Conservation (phyloP, 2,888 invertebrate species). For the Julus scandinavius region DNA sequence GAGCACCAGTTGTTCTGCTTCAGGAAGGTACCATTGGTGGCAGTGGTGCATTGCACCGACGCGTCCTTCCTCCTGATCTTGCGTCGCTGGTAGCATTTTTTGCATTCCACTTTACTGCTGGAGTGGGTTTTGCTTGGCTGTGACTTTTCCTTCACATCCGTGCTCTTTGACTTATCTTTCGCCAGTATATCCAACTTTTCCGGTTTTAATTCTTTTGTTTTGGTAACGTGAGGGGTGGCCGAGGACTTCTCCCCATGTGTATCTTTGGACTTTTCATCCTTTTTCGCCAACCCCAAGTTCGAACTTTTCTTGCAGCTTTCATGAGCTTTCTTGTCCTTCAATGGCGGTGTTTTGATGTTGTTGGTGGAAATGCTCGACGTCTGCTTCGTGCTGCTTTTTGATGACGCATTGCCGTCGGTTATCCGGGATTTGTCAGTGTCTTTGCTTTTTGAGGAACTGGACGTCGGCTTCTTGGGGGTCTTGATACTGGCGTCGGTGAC, state of each 20-base stretch:
- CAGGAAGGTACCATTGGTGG: constrained; percentile 60
- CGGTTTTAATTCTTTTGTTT: not conserved
- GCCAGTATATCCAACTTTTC: not conserved
- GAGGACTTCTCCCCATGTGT: not conserved
- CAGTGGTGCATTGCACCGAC: constrained; percentile 78
- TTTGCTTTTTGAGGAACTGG: not conserved
- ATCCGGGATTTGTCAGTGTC: not conserved
- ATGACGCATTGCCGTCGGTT: not conserved
- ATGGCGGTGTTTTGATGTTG: not conserved
- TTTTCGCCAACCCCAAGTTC: not conserved
- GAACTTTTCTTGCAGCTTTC: constrained; percentile 28
- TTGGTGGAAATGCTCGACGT: not conserved
- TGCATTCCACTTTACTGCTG: constrained; percentile 54
- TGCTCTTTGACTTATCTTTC: not conserved
- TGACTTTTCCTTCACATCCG: not conserved
- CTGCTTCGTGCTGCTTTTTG: not conserved
- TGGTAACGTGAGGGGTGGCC: not conserved
- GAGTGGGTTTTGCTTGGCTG: not conserved
- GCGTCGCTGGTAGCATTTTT: constrained; percentile 75
- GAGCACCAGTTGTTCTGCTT: not conserved
- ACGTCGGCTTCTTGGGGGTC: not conserved
- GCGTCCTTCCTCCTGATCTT: constrained; percentile 77
- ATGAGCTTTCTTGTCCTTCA: not conserved
- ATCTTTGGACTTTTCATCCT: not conserved
- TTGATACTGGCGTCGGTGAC: not conserved